Evolutionary conservation across 2,797 vertebrate species (phyloP), one percentile per base, ranked within the genome.

Genomic region (Pseudomugil tenellus): DNA sequence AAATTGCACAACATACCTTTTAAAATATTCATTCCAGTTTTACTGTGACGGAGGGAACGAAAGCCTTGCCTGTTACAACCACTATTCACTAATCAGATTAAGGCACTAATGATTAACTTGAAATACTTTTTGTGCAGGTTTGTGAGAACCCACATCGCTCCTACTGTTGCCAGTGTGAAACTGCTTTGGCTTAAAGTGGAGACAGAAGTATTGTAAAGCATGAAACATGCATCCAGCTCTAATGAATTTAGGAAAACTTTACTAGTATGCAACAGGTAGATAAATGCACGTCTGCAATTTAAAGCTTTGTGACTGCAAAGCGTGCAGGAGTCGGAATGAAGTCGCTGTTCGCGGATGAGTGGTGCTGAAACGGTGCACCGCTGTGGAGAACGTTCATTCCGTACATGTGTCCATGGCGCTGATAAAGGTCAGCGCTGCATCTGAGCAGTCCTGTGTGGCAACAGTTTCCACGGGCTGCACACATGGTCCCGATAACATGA

Each of bases 231-330:
- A 48, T 70, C 1, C 46, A 16, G 56, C 54, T 41, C 28, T 11
- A 41, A 7, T 31, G 21, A 56, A 58, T 41, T 41, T 23, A 35
- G 43, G 16, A 6, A 28, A 76, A 80, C 67, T 78, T 81, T 46
- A 69, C 46, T 65, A 37, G 52, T 1, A 10, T 80, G 87, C 89
- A 92, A 92, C 90, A 92, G 87, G 88, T 92, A 62, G 31, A 70
- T 53, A 66, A 61, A 79, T 61, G 70, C 64, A 77, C 17, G 60
- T 51, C 17, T 57, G 51, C 17, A 51, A 49, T 52, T 63, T 61
- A 17, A 68, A 56, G 46, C 35, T 54, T 28, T 25, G 54, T 0
- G 39, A 35, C 0, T 53, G 58, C n/a, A 39, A 74, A 76, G 52
- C 76, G 64, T 70, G 25, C 31, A 19, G n/a, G 37, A 52, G 32